Evolutionary conservation across 2,113 vertebrate genomes (phyloP), one percentile per base, ranked within the genome.

Genomic region (Lampris megalopsis): DNA sequence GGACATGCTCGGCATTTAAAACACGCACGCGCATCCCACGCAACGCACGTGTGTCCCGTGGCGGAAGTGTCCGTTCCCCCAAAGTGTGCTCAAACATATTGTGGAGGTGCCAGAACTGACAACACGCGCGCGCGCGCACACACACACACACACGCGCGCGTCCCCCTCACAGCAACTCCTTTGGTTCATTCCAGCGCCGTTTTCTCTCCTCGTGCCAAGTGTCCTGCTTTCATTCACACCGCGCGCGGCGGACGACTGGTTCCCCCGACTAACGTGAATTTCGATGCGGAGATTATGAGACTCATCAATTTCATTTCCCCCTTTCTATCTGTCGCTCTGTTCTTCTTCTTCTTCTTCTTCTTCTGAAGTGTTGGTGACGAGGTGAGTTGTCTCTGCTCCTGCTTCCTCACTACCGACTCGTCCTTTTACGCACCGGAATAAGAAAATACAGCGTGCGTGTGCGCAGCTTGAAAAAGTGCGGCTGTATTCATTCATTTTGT

Each of bases 141-240:
- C 24, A 24, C 24, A 24, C 24, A 24, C 24, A 24, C 24, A 24
- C 24, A 0, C 24, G 24, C 24, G 24, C 24, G 24, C 24, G 41
- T 42, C 81, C 87, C 77, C 70, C 73, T 71, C 38, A 68, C 36
- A 49, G 68, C 36, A 49, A 67, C 41, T 61, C 8, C 54, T 1
- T 78, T 90, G 92, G 89, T 91, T 89, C 80, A 72, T 87, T 91
- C 92, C 90, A 69, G 75, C 66, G 54, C 54, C 79, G 24, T 24
- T 76, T 62, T 43, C 75, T 70, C 36, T 85, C 75, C 65, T 82
- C 71, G 62, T 4, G 66, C 74, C 78, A 82, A 63, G 71, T 59
- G 76, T 40, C 60, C 52, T 75, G 70, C 69, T 68, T 63, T 40
- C 77, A 69, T 53, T 70, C 49, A 88, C 56, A 81, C 36, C 6